Evolutionary conservation across 1,140 invertebrate genomes (phyloP), one percentile per base, ranked within the genome.

Genomic region (Lithobius niger): DNA sequence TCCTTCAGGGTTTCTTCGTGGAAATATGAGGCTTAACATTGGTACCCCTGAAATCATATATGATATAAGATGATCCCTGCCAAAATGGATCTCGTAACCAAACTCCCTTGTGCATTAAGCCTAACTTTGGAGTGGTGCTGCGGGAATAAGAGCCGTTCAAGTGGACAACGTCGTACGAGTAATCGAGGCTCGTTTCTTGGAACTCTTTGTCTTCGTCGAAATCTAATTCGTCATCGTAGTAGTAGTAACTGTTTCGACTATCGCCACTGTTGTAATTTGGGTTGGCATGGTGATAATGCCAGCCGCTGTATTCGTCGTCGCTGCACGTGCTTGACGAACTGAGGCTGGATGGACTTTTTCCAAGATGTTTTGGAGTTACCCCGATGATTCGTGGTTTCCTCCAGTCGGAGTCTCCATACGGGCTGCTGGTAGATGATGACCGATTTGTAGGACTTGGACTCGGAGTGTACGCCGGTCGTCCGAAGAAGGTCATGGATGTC

Each of bases 401-500:
- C 48, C 48, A 50, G 3, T 50, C 48, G 10, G 13, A 4, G 6
- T 26, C 24, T 13, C 21, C 10, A 25, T 15, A 4, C 3, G n/a
- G 13, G 13, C 3, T 15, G 19, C 18, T 19, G 43, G 4, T 4
- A 10, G 6, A 6, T 19, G 43, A 13, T 4, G 43, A n/a, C n/a
- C 31, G 31, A 10, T 36, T 36, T 21, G 79, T 78, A 1, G 79
- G 78, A 52, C 75, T 75, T 64, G 78, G 77, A 15, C 76, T 79
- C 59, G 83, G 79, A 1, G 65, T 54, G 3, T 89, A 74, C 13
- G 89, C 81, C 64, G 83, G 80, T 1, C 86, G 86, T 0, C 87
- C 86, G 60, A 88, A 89, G 65, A 89, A 91, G 2, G 86, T 90
- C 0, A 89, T 78, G 3, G 84, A 84, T 0, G 85, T 87, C 3